phyloP scores from a whole-genome alignment of 2,113 vertebrate genomes.

The Chionodraco myersi region DNA sequence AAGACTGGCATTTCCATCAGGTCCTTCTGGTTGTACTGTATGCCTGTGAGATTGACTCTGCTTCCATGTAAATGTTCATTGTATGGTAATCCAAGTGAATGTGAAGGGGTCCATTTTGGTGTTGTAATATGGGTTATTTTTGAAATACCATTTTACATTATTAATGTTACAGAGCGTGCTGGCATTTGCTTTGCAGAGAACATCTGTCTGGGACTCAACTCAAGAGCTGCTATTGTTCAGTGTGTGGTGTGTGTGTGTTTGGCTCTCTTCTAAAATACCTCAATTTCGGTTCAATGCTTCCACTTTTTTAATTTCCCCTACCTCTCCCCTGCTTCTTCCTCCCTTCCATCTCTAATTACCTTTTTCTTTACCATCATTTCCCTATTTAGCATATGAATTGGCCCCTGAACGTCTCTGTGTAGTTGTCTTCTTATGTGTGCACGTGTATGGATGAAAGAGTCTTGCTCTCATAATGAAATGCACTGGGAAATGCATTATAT shows the following conservation, averaged over 20 bases:
- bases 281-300: slow-evolving; percentile 47
- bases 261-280: slow-evolving; percentile 37
- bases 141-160: slow-evolving; percentile 56
- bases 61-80: background rate
- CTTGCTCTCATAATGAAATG: slow-evolving; percentile 26
- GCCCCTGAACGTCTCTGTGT: slow-evolving; percentile 24
- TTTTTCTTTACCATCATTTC: slow-evolving; percentile 60
- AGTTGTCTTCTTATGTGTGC: slow-evolving; percentile 57
- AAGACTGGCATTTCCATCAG: slow-evolving; percentile 76
- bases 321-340: slow-evolving; percentile 38
- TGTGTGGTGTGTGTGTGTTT: background rate
- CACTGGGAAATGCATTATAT: slow-evolving; percentile 47
- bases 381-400: slow-evolving; percentile 69
- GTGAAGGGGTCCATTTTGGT: slow-evolving; percentile 7
- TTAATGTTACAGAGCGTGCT: slow-evolving; percentile 35
- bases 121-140: slow-evolving; percentile 35
- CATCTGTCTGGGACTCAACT: slow-evolving; percentile 55
- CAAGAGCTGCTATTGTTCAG: slow-evolving; percentile 40
- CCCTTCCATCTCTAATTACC: slow-evolving; percentile 59
- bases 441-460: slow-evolving; percentile 32
- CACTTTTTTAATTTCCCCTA: slow-evolving; percentile 59
- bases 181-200: slow-evolving; percentile 52
- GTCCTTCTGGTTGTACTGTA: slow-evolving; percentile 1
- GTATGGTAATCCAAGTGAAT: slow-evolving; percentile 35
- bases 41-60: background rate